Conservation (phyloP, 2,113 vertebrate genomes). For the Archilochus colubris region DNA sequence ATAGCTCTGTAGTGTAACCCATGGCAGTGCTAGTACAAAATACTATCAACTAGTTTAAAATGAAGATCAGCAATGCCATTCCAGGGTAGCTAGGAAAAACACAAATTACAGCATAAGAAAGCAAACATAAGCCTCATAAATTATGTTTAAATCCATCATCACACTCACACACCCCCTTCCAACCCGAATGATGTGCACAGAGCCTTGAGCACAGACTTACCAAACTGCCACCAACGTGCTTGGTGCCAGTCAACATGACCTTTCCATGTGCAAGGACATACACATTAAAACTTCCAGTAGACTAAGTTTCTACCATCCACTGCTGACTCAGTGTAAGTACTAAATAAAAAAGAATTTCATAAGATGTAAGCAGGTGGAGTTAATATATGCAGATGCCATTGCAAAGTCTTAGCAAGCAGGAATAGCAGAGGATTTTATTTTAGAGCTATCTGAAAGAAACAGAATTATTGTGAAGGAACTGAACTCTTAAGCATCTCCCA, state of each 20-base stretch:
- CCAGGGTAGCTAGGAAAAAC: neutral
- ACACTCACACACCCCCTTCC: accelerated
- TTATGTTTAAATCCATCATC: neutral
- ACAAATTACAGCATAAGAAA: neutral
- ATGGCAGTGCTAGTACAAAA: accelerated
- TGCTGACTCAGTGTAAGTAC: neutral
- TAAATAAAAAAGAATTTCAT: neutral
- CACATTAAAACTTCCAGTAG: neutral
- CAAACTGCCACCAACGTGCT: neutral
- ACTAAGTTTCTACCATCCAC: neutral
- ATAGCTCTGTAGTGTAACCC: neutral
- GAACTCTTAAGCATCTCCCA: neutral
- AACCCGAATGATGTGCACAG: neutral
- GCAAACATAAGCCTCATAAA: neutral
- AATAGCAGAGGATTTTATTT: neutral
- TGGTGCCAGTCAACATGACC: neutral
- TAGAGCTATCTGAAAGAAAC: neutral
- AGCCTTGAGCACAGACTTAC: neutral
- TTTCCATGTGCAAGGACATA: neutral
- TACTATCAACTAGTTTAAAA: neutral
- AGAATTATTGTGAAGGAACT: neutral
- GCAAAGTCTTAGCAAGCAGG: neutral
- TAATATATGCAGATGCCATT: slow-evolving; percentile 10
- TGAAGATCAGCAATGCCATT: neutral
- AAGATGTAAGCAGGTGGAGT: neutral